A percentile compares a stretch with the other conserved stretches of the same genome.
Conservation (phyloP, 2,888 invertebrate species). For the Ennomos quercinarius region DNA sequence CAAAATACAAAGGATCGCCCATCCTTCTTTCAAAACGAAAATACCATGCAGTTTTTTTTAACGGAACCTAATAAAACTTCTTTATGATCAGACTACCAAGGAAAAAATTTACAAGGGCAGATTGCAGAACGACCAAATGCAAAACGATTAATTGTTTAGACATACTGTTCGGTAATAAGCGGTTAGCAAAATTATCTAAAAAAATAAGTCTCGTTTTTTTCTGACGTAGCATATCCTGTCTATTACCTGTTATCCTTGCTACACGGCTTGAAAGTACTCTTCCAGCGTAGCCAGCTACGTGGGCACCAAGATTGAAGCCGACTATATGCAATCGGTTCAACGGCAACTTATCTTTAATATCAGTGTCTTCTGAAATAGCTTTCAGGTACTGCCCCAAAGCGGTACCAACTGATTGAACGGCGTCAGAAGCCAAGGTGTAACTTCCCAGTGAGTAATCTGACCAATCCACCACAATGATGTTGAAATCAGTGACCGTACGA, state of each 20-base stretch:
- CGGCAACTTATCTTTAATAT: slow-evolving; percentile 21
- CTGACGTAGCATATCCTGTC: neutral
- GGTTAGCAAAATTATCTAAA: too few relatives aligned
- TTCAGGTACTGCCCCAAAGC: slow-evolving; percentile 47
- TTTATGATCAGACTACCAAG: too few relatives aligned
- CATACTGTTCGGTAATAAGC: too few relatives aligned
- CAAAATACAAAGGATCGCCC: too few relatives aligned
- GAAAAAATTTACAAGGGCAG: too few relatives aligned
- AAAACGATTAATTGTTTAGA: too few relatives aligned
- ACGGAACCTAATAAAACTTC: too few relatives aligned
- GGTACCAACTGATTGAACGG: slow-evolving; percentile 52
- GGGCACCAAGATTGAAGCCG: slow-evolving; percentile 68
- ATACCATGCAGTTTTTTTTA: too few relatives aligned
- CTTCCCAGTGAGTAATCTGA: slow-evolving; percentile 49
- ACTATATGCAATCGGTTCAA: slow-evolving; percentile 53
- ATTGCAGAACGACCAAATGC: too few relatives aligned
- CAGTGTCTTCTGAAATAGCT: slow-evolving; percentile 26
- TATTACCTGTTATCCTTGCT: slow-evolving; percentile 66
- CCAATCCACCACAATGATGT: slow-evolving; percentile 67
- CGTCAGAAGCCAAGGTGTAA: slow-evolving; percentile 50
- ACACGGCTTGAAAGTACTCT: slow-evolving; percentile 43
- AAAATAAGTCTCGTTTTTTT: too few relatives aligned
- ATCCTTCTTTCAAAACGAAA: too few relatives aligned
- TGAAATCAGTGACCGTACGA: slow-evolving; percentile 38
- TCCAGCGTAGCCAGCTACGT: slow-evolving; percentile 60